Evolutionary conservation across 2,113 vertebrate genomes (phyloP), one percentile per base, ranked within the genome.

Genomic region (Columba janthina): DNA sequence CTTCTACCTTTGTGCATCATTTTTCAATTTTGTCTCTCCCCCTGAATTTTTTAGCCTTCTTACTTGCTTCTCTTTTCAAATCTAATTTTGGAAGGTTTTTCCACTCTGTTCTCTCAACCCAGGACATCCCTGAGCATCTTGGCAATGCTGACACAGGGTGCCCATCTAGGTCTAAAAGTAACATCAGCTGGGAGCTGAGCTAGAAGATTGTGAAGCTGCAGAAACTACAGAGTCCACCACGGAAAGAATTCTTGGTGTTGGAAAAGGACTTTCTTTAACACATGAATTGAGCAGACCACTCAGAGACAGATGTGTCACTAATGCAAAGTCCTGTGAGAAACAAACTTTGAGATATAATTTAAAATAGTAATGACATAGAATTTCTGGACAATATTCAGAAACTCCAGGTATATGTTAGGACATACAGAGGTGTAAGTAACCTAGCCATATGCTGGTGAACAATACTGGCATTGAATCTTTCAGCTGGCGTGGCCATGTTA

Each of bases 141-240:
- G 22, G 29, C 34, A 75, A 31, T 58, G 42, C 32, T 51, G 60
- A 7, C 21, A 25, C 5, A 46, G 57, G 38, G 2, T 54, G 11
- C 10, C 25, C 1, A 0, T n/a, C 8, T 4, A 48, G 28, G 10
- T 74, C 32, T 77, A 1, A 34, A 10, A 51, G 6, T 42, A 16
- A 34, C 4, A 3, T 53, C 42, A 44, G 2, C 15, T 75, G 12
- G 22, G 42, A 88, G 8, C 17, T 58, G 69, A 20, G 51, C 24
- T 80, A 60, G 28, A 79, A 31, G 24, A 31, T 7, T 62, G n/a
- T n/a, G 53, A 81, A 81, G 24, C 18, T 54, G 25, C 80, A 65
- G 66, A 60, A 89, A n/a, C 34, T 60, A 28, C 29, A 67, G 12
- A 11, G 4, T 28, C n/a, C 38, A 32, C 51, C 26, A 20, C 19